These are phyloP conservation scores for Tympanuchus pallidicinctus DNA, from an alignment of 2,113 vertebrate species.

Conservation along the genomic window DNA sequence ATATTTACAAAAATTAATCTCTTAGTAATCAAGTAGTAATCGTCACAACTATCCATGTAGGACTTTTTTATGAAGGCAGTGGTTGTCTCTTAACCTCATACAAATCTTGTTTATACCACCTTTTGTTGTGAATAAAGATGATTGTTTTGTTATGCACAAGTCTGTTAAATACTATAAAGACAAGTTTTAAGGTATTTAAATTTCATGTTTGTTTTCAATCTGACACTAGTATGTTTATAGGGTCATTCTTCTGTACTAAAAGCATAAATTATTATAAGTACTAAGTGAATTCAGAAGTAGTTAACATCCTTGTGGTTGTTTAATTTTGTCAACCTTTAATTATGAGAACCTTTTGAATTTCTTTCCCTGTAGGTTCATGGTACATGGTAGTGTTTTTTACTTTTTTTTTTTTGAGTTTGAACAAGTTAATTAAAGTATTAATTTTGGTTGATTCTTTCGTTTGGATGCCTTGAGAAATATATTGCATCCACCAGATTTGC, in stretches of 20 bases:
- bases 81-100: background rate
- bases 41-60: background rate
- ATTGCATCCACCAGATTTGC: background rate
- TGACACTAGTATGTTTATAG: background rate
- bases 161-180: background rate
- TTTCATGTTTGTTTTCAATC: background rate
- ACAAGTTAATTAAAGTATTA: background rate
- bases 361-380: background rate
- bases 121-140: background rate
- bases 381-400: background rate
- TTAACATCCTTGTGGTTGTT: background rate
- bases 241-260: background rate
- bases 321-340: background rate
- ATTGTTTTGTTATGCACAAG: background rate
- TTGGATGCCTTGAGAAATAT: background rate
- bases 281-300: background rate
- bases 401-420: background rate
- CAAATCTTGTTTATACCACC: background rate
- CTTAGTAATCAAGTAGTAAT: background rate
- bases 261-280: background rate
- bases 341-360: background rate
- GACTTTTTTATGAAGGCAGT: background rate
- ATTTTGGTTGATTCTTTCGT: background rate
- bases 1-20: background rate
- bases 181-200: background rate